phyloP scores from a whole-genome alignment of 2,113 vertebrate species.

The Bos indicus region DNA sequence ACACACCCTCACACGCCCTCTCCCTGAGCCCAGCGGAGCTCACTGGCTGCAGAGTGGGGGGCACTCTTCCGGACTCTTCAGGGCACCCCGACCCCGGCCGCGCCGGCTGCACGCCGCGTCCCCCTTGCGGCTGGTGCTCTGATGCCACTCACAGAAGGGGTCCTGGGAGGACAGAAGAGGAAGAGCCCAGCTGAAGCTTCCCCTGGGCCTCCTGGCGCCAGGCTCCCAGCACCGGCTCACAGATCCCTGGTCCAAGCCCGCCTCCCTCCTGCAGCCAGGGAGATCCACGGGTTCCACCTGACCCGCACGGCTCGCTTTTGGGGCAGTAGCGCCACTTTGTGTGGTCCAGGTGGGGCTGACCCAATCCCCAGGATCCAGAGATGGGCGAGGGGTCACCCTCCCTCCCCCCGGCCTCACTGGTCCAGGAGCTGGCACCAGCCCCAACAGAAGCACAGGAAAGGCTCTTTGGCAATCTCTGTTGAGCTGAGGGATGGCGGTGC shows the following conservation, averaged over 20 bases:
- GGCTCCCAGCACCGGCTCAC: background rate
- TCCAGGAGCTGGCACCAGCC: background rate
- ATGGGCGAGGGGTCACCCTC: background rate
- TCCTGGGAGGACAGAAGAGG: conserved; percentile 76
- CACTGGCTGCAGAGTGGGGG: conserved; percentile 91
- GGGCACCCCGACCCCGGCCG: conserved; percentile 86
- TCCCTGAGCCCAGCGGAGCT: conserved; percentile 50
- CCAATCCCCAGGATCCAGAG: background rate
- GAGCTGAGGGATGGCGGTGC: background rate
- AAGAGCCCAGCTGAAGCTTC: background rate
- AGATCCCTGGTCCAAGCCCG: background rate
- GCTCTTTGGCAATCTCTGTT: background rate
- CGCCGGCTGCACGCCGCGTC: conserved; percentile 90
- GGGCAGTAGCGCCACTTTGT: background rate
- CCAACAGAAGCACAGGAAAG: background rate
- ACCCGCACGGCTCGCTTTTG: background rate
- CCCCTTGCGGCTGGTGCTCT: conserved; percentile 90
- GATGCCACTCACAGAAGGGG: conserved; percentile 92
- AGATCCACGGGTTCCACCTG: background rate
- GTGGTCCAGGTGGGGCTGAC: background rate
- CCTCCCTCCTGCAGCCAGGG: background rate
- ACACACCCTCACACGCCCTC: too few relatives aligned
- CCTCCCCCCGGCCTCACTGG: background rate
- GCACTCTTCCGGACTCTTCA: conserved; percentile 84
- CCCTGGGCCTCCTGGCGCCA: background rate